phyloP scores from a whole-genome alignment of 2,888 invertebrate genomes.

The Thymelicus acteon region DNA sequence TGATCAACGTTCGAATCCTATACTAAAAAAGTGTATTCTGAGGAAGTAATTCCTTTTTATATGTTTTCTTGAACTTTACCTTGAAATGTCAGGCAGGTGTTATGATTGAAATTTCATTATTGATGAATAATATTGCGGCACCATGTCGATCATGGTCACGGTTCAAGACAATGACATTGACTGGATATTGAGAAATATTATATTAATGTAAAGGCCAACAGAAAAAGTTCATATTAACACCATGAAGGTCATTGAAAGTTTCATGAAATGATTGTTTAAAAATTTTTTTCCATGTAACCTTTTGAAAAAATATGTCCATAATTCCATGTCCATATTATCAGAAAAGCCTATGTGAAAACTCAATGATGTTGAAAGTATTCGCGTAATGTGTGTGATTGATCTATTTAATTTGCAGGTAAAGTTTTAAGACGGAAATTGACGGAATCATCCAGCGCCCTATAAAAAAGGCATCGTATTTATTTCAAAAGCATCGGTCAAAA shows the following conservation, averaged over 20 bases:
- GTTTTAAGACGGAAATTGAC: too few relatives aligned
- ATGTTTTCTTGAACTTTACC: slow-evolving; percentile 60
- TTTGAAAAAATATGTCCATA: too few relatives aligned
- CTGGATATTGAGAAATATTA: slow-evolving; percentile 22
- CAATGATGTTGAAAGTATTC: too few relatives aligned
- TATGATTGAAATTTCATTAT: slow-evolving; percentile 80
- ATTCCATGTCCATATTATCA: too few relatives aligned
- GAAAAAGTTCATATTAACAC: not conserved
- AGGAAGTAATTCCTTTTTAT: slow-evolving; percentile 57
- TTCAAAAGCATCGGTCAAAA: too few relatives aligned
- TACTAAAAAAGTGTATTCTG: not conserved
- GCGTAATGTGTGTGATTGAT: too few relatives aligned
- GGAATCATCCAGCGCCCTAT: too few relatives aligned
- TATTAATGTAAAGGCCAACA: slow-evolving; percentile 22
- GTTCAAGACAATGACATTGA: slow-evolving; percentile 32
- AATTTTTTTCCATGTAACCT: too few relatives aligned
- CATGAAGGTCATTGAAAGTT: not conserved
- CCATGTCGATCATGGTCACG: slow-evolving; percentile 32
- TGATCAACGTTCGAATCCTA: not conserved
- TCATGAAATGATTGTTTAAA: not conserved
- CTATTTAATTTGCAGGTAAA: too few relatives aligned
- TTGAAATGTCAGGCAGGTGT: slow-evolving; percentile 73
- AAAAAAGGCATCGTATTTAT: too few relatives aligned
- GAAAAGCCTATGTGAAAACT: too few relatives aligned
- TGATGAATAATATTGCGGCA: slow-evolving; percentile 53